Conservation (phyloP, 1,140 invertebrate genomes). For the Onthophagus taurus region DNA sequence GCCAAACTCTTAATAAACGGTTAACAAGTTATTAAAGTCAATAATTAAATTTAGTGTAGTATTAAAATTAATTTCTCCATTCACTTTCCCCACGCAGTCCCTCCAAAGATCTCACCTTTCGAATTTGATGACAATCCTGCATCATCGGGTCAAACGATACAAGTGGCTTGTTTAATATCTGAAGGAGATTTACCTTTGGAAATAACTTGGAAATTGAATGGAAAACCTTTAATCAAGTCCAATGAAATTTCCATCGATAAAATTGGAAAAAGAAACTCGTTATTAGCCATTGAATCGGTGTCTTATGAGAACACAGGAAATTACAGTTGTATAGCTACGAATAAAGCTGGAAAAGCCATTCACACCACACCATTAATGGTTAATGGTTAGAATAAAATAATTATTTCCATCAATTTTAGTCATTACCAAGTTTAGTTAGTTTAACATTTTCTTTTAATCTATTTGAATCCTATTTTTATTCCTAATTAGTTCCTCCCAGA, state of each 20-base stretch:
- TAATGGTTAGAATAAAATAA: conserved; percentile 46
- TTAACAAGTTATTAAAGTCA: too few species aligned
- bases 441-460: neutral
- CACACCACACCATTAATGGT: conserved; percentile 58
- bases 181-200: conserved; percentile 26
- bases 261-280: conserved; percentile 56
- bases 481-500: conserved; percentile 54
- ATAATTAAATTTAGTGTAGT: too few species aligned
- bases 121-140: conserved; percentile 48
- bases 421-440: conserved; percentile 15
- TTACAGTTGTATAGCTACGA: conserved; percentile 69
- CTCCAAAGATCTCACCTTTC: conserved; percentile 56
- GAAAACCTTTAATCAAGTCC: conserved; percentile 21
- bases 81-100: conserved; percentile 21
- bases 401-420: neutral
- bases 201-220: conserved; percentile 40
- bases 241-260: conserved; percentile 30
- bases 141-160: conserved; percentile 34
- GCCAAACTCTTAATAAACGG: conserved; percentile 57
- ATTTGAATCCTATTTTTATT: conserved; percentile 15
- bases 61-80: conserved; percentile 1
- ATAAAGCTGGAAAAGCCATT: conserved; percentile 54
- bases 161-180: conserved; percentile 23
- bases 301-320: conserved; percentile 64
- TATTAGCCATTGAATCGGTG: conserved; percentile 65